Evolutionary conservation across 2,113 vertebrate species (phyloP).

Genomic region (Podarcis raffonei): DNA sequence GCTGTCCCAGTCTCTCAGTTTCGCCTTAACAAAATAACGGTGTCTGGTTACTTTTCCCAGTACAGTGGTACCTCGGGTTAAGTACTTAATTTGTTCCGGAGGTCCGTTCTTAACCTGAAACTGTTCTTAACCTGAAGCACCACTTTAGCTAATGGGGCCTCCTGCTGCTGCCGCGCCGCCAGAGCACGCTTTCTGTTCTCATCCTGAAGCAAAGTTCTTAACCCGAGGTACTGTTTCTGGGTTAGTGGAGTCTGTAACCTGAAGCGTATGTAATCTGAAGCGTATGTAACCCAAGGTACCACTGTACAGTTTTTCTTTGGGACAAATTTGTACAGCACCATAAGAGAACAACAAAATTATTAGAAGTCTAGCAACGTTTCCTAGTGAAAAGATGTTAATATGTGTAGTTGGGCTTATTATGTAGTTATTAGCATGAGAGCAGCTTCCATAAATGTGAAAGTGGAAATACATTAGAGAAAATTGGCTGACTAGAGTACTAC

Average conservation of each 20-base stretch:
- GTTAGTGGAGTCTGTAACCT: too few relatives aligned
- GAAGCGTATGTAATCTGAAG: too few relatives aligned
- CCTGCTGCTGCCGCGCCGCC: too few relatives aligned
- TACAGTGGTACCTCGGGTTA: too few relatives aligned
- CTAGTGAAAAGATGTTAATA: not conserved
- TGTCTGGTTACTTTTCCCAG: not conserved
- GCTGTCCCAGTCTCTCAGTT: not conserved
- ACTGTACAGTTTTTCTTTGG: conserved; percentile 25
- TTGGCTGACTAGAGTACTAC: conserved; percentile 23
- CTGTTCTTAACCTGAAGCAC: too few relatives aligned
- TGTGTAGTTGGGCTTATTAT: conserved; percentile 16
- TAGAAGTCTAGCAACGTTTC: conserved; percentile 25
- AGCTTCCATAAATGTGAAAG: conserved; percentile 15
- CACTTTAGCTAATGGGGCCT: too few relatives aligned
- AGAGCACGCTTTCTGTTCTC: too few relatives aligned
- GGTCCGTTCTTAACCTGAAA: too few relatives aligned
- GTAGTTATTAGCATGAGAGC: not conserved
- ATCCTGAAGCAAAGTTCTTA: too few relatives aligned
- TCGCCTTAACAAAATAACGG: not conserved
- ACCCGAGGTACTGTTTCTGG: too few relatives aligned
- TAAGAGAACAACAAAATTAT: conserved; percentile 25
- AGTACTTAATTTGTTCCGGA: too few relatives aligned
- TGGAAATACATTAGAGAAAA: conserved; percentile 12
- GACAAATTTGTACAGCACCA: conserved; percentile 23
- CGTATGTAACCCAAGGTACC: too few relatives aligned